phyloP scores from a whole-genome alignment of 2,797 vertebrate species.

The Columba guinea region DNA sequence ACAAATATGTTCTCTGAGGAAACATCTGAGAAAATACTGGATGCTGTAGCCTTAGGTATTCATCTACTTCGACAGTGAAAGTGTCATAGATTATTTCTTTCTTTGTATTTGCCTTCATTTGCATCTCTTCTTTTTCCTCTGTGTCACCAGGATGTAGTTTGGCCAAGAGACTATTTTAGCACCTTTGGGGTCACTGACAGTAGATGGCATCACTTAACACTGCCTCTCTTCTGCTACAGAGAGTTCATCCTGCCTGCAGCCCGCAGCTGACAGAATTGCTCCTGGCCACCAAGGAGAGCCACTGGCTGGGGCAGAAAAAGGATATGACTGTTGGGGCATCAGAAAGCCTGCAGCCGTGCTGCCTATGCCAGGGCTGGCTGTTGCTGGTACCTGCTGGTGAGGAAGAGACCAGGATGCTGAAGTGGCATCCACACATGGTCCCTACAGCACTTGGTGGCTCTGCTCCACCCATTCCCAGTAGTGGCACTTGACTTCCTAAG shows the following conservation, averaged over 20 bases:
- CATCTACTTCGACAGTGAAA: not conserved
- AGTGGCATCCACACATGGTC: rapidly evolving
- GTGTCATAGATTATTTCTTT: not conserved
- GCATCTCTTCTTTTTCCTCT: not conserved
- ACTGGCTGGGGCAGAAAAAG: not conserved
- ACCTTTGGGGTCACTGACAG: not conserved
- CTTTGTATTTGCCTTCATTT: not conserved
- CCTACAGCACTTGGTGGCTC: not conserved
- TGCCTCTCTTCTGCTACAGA: not conserved
- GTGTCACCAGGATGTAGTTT: not conserved
- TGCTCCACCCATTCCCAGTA: not conserved
- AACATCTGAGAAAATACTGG: not conserved
- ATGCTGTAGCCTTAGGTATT: not conserved
- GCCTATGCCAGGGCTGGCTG: not conserved
- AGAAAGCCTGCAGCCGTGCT: not conserved
- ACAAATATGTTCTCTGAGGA: not conserved
- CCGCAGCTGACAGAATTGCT: not conserved
- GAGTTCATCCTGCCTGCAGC: not conserved
- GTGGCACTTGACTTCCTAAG: not conserved
- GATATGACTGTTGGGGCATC: not conserved
- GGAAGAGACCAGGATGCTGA: not conserved
- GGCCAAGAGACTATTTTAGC: not conserved
- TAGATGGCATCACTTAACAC: not conserved
- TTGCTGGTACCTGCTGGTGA: not conserved
- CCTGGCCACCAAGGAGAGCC: not conserved